Percentiles rank a stretch among this genome's conserved stretches.
Evolutionary conservation across 2,113 vertebrate species (phyloP).

Genomic region (Poeciliopsis turrubarensis): DNA sequence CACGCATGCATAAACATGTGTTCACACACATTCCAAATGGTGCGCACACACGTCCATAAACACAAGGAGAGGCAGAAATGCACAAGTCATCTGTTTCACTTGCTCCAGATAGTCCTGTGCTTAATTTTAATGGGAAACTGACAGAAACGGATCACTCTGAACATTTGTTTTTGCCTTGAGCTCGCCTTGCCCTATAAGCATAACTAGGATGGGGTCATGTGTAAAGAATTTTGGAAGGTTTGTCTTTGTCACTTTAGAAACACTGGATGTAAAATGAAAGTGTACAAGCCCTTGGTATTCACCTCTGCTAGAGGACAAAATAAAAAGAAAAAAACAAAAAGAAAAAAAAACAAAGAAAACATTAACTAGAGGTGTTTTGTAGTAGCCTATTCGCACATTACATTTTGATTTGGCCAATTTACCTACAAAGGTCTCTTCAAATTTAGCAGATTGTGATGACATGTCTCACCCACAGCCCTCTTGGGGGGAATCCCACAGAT

Average conservation of each 20-base stretch:
- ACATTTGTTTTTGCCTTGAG: slow-evolving; percentile 20
- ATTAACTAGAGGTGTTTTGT: neutral
- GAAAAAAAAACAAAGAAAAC: neutral
- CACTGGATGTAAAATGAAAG: neutral
- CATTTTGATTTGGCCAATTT: neutral
- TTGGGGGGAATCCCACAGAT: neutral
- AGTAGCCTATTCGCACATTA: neutral
- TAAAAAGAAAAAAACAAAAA: neutral
- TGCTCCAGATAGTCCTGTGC: slow-evolving; percentile 57
- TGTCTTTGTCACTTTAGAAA: slow-evolving; percentile 62
- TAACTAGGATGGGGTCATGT: slow-evolving; percentile 39
- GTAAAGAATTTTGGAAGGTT: slow-evolving; percentile 16
- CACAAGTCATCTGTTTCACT: slow-evolving; percentile 43
- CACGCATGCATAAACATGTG: slow-evolving; percentile 66
- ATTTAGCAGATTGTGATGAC: no score
- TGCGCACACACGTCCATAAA: slow-evolving; percentile 34
- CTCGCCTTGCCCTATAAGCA: slow-evolving; percentile 37
- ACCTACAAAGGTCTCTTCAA: no score
- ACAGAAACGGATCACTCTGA: slow-evolving; percentile 45
- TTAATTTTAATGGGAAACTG: slow-evolving; percentile 61
- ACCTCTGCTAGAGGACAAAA: neutral
- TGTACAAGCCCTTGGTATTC: no score
- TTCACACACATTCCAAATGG: slow-evolving; percentile 63
- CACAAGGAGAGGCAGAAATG: slow-evolving; percentile 38
- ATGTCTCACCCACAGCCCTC: no score